Base-by-base conservation (phyloP, 2,797 vertebrate genomes). In the Neosalanx taihuensis region DNA sequence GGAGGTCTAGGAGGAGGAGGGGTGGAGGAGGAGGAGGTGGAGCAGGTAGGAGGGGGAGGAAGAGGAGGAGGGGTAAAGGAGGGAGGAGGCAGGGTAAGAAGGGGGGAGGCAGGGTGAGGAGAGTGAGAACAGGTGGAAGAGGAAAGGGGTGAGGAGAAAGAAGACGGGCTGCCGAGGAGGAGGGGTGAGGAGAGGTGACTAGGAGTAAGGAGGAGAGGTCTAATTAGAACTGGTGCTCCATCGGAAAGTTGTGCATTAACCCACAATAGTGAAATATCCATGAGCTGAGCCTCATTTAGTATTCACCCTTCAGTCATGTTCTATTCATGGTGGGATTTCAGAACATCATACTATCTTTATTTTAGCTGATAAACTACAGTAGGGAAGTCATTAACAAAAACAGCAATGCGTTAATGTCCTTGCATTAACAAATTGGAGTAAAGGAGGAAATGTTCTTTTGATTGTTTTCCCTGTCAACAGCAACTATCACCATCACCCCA, bases 241-340 rank as follows among this genome's bases (percentile, higher is more conserved):
- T 3, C 29, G 72, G 64, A 26, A 26, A 69, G 72, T 60, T 68
- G 70, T 63, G 83, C 80, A 86, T 89, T 86, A 86, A 88, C 83
- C 81, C 82, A 7, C 79, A 60, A 82, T 80, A 88, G 89, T 89
- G 78, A 86, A 86, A 87, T 87, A 89, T 88, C 79, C 85, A 80
- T 75, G 26, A 69, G 85, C 82, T 26, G 5, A 66, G 64, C 81
- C 2, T 89, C 90, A 89, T 92, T 76, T 86, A 91, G 84, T 85
- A 89, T 91, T 91, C 72, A 91, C 73, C 67, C 75, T 29, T 29
- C 62, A 74, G 86, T 90, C 90, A 88, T 88, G 82, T 88, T 92
- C 85, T 91, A 88, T 89, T 91, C 85, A 91, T 82, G 41, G 41
- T 46, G 10, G 67, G 77, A 69, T 73, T 74, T 76, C 30, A 77